phyloP scores from a whole-genome alignment of 1,140 invertebrate species.

The Neodiprion pinetum region DNA sequence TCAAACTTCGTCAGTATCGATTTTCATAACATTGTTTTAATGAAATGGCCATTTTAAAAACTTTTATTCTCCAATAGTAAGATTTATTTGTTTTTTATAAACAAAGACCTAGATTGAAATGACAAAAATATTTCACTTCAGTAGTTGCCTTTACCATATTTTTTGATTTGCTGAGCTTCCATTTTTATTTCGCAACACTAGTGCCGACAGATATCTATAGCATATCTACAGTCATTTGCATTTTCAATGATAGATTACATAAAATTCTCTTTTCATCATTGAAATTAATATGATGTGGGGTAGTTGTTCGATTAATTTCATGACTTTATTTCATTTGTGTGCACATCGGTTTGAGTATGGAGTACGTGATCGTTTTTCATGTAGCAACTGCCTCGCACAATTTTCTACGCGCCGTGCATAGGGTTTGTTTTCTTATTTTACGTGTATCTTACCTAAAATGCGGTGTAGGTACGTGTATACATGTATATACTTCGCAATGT shows the following conservation, averaged over 20 bases:
- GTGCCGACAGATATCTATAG: too few relatives aligned
- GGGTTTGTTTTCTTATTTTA: not conserved
- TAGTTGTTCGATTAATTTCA: too few relatives aligned
- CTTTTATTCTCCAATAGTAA: not conserved
- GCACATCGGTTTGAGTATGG: too few relatives aligned
- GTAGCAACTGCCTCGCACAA: not conserved
- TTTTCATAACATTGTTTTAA: not conserved
- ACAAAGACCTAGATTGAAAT: not conserved
- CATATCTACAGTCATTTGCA: too few relatives aligned
- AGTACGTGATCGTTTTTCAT: not conserved
- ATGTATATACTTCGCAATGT: not conserved
- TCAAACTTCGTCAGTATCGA: not conserved
- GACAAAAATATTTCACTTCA: not conserved
- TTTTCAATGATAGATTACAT: too few relatives aligned
- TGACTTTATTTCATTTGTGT: too few relatives aligned
- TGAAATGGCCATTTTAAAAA: not conserved
- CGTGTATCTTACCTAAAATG: not conserved
- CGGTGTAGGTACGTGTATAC: too few relatives aligned
- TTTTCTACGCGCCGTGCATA: not conserved
- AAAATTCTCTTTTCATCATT: too few relatives aligned
- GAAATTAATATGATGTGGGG: too few relatives aligned
- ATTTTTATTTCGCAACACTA: too few relatives aligned
- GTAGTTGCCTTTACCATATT: not conserved
- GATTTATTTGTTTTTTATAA: not conserved
- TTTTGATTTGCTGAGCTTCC: not conserved